Conservation (phyloP, 2,888 invertebrate species). For the Dioctria rufipes region DNA sequence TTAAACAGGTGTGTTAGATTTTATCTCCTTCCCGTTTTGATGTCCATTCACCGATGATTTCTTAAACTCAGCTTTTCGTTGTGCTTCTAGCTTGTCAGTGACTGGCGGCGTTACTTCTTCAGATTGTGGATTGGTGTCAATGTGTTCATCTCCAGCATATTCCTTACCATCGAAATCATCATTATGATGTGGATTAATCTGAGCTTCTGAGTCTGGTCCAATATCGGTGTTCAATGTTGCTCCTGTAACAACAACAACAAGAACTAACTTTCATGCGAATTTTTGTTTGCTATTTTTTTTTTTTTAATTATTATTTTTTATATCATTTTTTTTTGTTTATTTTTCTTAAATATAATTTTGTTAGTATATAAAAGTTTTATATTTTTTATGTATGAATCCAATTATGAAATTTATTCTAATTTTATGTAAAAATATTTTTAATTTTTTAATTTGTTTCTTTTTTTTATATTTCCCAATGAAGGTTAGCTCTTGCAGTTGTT, state of each 20-base stretch:
- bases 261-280: slow-evolving; percentile 71
- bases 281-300: slow-evolving; percentile 18
- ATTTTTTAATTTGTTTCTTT: not conserved
- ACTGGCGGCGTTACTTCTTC: slow-evolving; percentile 70
- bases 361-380: slow-evolving; percentile 26
- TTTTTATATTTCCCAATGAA: slow-evolving; percentile 14
- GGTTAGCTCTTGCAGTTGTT: slow-evolving; percentile 67
- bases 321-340: slow-evolving; percentile 1
- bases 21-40: slow-evolving; percentile 65
- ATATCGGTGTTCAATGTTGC: slow-evolving; percentile 76
- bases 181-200: slow-evolving; percentile 76
- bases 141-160: slow-evolving; percentile 68
- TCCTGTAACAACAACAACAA: slow-evolving; percentile 76
- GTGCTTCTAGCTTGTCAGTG: slow-evolving; percentile 69
- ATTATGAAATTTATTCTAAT: not conserved
- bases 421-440: slow-evolving; percentile 1
- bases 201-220: slow-evolving; percentile 76
- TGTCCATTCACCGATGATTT: slow-evolving; percentile 63
- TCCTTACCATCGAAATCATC: slow-evolving; percentile 73
- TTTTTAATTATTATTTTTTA: not conserved
- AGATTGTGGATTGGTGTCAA: slow-evolving; percentile 69
- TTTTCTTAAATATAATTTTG: slow-evolving; percentile 44
- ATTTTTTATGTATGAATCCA: not conserved
- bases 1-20: slow-evolving; percentile 70
- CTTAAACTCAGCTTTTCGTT: slow-evolving; percentile 69